Base-by-base conservation (phyloP, 2,888 invertebrate species). In the Nephrocerus scutellatus region DNA sequence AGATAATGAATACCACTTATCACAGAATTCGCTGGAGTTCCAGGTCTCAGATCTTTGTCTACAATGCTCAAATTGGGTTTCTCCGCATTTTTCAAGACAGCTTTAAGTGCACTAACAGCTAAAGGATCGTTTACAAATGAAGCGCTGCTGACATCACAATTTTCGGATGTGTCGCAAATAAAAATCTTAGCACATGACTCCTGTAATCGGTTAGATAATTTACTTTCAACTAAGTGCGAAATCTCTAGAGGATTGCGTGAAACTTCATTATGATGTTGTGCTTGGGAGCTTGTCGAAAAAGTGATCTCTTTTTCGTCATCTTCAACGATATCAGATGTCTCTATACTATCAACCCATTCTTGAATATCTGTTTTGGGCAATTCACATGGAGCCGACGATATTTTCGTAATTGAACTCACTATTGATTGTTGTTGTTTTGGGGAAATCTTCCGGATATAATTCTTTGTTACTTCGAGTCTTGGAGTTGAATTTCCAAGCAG, bases 1-100 rank as follows among this genome's bases (percentile, higher is more conserved):
- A 64, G 44, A 20, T 57, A 33, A 39, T 59, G 51, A 22, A 64
- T 58, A 6, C 64, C 64, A 37, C 64, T 64, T 33, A 64, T 52
- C 30, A 63, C 61, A 1, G 52, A 43, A 10, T 43, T 43, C 2
- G 31, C 28, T 3, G 51, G 35, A 7, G 39, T 43, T 13, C 16
- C 35, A 13, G 41, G 36, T 36, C 26, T 30, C 1, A 24, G 18
- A 2, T 14, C 19, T 8, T 22, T 36, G 3, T 26, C 32, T 34
- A n/a, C n/a, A n/a, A n/a, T 22, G 16, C 5, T 30, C 23, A 7
- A 26, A 32, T 36, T 51, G 39, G 9, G n/a, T 12, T 3, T 23
- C 25, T 1, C n/a, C n/a, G n/a, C n/a, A n/a, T 13, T 19, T 31
- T 39, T 22, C 8, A 23, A 29, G 10, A 28, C 33, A 5, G 30